Conservation (phyloP, 1,140 invertebrate species). For the Belonocnema kinseyi region DNA sequence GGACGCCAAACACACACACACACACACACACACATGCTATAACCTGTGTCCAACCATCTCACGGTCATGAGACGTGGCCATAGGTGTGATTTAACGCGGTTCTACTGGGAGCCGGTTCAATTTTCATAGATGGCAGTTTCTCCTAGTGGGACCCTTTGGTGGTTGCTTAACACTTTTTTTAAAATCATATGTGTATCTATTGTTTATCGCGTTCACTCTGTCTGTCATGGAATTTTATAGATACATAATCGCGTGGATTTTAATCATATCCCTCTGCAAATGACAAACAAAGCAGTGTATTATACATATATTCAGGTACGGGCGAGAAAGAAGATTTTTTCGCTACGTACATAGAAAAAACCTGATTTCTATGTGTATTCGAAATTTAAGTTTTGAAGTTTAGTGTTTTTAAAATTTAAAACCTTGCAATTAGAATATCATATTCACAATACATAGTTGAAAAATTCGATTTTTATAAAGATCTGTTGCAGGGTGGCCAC, state of each 20-base stretch:
- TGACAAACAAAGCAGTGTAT: slow-evolving; percentile 9
- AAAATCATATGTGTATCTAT: slow-evolving; percentile 53
- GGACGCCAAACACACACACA: too few relatives aligned
- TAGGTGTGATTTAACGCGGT: too few relatives aligned
- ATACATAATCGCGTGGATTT: slow-evolving; percentile 52
- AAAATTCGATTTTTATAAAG: too few relatives aligned
- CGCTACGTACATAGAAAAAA: slow-evolving; percentile 18
- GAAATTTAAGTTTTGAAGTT: slow-evolving; percentile 17
- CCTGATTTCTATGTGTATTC: not conserved
- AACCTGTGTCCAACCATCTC: too few relatives aligned
- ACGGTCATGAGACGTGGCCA: too few relatives aligned
- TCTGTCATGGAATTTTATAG: slow-evolving; percentile 44
- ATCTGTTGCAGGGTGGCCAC: too few relatives aligned
- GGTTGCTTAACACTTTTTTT: slow-evolving; percentile 31
- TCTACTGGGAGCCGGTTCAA: too few relatives aligned
- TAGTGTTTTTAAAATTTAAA: slow-evolving; percentile 1
- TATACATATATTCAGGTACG: slow-evolving; percentile 30
- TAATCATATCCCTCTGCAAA: slow-evolving; percentile 23
- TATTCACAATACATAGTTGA: too few relatives aligned
- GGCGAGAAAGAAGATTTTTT: not conserved
- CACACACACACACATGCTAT: too few relatives aligned
- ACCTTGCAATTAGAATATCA: too few relatives aligned
- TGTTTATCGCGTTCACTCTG: slow-evolving; percentile 8
- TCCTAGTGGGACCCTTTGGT: too few relatives aligned
- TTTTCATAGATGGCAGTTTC: too few relatives aligned